A percentile compares a stretch with the other conserved stretches of the same genome.
phyloP scores from a whole-genome alignment of 2,888 invertebrate species.

The Neria commutata region DNA sequence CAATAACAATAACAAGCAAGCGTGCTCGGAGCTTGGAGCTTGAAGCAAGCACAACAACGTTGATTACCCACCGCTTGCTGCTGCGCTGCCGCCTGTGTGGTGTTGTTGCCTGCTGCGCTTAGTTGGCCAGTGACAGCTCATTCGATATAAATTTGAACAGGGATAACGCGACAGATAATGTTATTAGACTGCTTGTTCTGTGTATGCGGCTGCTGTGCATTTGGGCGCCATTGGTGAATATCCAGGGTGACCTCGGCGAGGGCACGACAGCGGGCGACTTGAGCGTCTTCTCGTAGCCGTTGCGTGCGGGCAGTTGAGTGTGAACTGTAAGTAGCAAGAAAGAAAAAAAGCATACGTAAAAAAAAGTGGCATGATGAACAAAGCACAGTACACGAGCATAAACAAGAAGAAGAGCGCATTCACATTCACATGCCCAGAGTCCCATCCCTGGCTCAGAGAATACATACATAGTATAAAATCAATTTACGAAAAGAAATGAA shows the following conservation, averaged over 20 bases:
- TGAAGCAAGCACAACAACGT: constrained; percentile 5
- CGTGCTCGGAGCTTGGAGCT: not conserved
- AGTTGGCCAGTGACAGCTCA: constrained; percentile 15
- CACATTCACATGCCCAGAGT: not conserved
- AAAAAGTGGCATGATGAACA: not conserved
- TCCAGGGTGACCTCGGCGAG: constrained; percentile 57
- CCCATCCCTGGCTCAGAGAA: not conserved
- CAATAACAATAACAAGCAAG: constrained; percentile 16
- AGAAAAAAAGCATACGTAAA: not conserved
- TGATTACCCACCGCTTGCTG: not conserved
- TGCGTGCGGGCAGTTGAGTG: constrained; percentile 54
- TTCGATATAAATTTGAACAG: constrained; percentile 45
- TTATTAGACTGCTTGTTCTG: constrained; percentile 37
- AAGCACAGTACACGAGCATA: not conserved
- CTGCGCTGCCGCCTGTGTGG: not conserved
- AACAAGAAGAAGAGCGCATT: not conserved
- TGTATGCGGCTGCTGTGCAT: constrained; percentile 29
- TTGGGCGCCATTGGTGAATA: constrained; percentile 47
- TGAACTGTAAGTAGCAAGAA: constrained; percentile 42
- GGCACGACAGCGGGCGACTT: constrained; percentile 52
- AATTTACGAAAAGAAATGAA: constrained; percentile 11
- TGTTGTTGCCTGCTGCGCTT: not conserved
- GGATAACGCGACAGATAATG: constrained; percentile 39
- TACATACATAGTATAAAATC: not conserved
- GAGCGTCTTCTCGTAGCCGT: constrained; percentile 54